Evolutionary conservation across 2,888 invertebrate species (phyloP).

Genomic region (Mimas tiliae): DNA sequence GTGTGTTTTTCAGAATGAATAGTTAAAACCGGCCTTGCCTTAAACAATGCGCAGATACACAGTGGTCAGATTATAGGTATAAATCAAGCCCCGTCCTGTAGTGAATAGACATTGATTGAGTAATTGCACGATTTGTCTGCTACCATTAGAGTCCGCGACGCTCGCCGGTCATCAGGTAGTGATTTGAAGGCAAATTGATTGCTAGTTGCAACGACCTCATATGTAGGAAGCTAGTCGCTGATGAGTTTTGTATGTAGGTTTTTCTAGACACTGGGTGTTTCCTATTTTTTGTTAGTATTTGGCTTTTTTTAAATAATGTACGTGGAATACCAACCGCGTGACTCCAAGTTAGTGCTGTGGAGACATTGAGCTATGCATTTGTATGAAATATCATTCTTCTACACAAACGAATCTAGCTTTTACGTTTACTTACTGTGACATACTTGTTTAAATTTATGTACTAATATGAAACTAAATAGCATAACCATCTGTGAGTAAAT

Average conservation of each 20-base stretch:
- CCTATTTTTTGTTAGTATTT: background rate
- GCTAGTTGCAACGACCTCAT: slow-evolving; percentile 10
- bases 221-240: slow-evolving; percentile 1
- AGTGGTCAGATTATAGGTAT: slow-evolving; percentile 3
- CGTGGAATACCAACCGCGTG: too few species aligned
- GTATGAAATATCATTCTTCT: too few species aligned
- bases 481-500: too few species aligned
- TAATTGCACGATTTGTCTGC: slow-evolving; percentile 24
- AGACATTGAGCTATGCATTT: too few species aligned
- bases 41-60: slow-evolving; percentile 9
- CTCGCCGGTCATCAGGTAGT: slow-evolving; percentile 17
- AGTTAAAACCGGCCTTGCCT: background rate
- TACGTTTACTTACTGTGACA: too few species aligned
- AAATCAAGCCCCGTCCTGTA: slow-evolving; percentile 14
- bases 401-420: too few species aligned
- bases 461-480: too few species aligned
- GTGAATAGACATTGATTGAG: slow-evolving; percentile 24
- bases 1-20: background rate
- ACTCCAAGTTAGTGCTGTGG: background rate
- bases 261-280: background rate
- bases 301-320: background rate
- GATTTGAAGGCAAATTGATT: slow-evolving; percentile 25
- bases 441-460: too few species aligned
- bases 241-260: background rate
- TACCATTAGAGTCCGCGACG: background rate